phyloP scores from a whole-genome alignment of 2,113 vertebrate genomes.

The Urocynchramus pylzowi region DNA sequence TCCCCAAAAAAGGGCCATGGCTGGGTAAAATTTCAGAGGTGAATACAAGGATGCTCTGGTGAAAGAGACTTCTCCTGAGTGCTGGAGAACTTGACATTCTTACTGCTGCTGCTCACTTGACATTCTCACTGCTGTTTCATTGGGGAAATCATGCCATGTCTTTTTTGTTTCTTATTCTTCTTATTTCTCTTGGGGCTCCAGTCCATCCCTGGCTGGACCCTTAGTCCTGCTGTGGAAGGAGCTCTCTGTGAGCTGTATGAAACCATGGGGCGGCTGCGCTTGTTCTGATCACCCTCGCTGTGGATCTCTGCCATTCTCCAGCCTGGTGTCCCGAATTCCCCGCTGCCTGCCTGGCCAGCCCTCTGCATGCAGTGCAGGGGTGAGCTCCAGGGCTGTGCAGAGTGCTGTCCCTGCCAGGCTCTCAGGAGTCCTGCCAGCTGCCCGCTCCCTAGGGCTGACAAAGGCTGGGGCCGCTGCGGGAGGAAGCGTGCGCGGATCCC shows the following conservation, averaged over 20 bases:
- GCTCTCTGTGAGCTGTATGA: neutral
- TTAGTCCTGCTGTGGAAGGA: neutral
- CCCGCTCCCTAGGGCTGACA: neutral
- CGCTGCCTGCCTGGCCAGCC: neutral
- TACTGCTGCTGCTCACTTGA: neutral
- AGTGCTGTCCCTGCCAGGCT: neutral
- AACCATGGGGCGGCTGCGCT: neutral
- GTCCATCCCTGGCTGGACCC: neutral
- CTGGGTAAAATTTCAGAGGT: neutral
- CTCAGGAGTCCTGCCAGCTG: neutral
- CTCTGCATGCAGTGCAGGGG: neutral
- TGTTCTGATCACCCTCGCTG: neutral
- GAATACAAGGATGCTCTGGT: neutral
- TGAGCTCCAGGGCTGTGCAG: neutral
- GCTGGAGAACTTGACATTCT: neutral
- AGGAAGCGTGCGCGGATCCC: conserved; percentile 7
- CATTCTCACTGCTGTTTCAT: neutral
- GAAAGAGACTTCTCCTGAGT: neutral
- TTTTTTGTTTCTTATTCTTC: neutral
- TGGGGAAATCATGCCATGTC: neutral
- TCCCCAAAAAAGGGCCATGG: neutral
- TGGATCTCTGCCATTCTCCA: neutral
- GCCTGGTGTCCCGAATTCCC: neutral
- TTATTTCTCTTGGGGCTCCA: neutral
- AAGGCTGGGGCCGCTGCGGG: neutral